Conservation (phyloP, 2,797 vertebrate genomes). For the Neomorphus geoffroyi region DNA sequence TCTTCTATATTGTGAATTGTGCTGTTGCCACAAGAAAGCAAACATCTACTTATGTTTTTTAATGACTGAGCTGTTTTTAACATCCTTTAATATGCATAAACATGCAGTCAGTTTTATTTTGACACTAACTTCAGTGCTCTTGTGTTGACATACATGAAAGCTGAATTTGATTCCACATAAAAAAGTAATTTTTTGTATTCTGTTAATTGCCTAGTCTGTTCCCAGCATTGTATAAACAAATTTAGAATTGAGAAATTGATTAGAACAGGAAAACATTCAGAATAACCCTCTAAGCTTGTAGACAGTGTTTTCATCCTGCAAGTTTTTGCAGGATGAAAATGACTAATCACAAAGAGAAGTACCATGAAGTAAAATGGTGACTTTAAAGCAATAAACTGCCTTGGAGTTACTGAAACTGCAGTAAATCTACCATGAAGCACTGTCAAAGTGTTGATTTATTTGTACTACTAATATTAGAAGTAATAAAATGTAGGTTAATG, state of each 20-base stretch:
- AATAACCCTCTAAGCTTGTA: not conserved
- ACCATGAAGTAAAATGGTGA: not conserved
- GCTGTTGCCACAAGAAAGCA: not conserved
- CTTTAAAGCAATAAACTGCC: not conserved
- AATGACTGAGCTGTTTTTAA: not conserved
- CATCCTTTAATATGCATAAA: not conserved
- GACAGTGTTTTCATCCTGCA: not conserved
- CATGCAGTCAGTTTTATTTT: not conserved
- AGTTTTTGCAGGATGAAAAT: not conserved
- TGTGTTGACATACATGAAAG: not conserved
- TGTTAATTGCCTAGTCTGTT: not conserved
- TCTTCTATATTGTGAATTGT: not conserved
- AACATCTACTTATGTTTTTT: not conserved
- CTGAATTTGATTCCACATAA: not conserved
- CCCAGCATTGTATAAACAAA: not conserved
- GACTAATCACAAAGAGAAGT: not conserved
- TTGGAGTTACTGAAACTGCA: not conserved
- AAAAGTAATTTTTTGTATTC: not conserved
- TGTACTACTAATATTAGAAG: not conserved
- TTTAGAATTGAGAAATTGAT: not conserved
- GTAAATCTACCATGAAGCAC: not conserved
- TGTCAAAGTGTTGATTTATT: conserved; percentile 4
- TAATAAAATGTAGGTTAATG: not conserved
- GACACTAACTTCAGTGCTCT: not conserved
- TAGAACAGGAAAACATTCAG: not conserved